Evolutionary conservation across 1,140 invertebrate genomes (phyloP).

Genomic region (Aphelinus atriplicis): DNA sequence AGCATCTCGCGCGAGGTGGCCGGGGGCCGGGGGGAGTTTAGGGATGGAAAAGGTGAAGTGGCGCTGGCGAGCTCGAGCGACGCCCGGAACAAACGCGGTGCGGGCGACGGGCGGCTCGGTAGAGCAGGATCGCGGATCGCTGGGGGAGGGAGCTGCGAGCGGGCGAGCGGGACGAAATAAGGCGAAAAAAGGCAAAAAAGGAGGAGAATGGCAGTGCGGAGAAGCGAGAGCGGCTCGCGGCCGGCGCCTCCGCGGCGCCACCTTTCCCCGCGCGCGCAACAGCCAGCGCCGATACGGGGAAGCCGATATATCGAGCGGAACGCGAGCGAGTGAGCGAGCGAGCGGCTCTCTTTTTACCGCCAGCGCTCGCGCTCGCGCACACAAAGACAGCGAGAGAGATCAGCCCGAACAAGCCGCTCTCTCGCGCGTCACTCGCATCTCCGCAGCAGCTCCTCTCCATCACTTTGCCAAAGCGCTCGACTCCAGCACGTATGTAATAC

Average conservation of each 20-base stretch:
- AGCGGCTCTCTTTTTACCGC: slow-evolving; percentile 11
- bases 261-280: slow-evolving; percentile 26
- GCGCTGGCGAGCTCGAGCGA: slow-evolving; percentile 7
- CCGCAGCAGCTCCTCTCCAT: too few species aligned
- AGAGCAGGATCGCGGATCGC: neutral
- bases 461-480: too few species aligned
- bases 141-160: neutral
- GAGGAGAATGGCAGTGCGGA: neutral
- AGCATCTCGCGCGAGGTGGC: too few species aligned
- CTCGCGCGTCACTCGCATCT: neutral
- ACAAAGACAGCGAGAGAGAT: neutral
- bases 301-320: slow-evolving; percentile 40
- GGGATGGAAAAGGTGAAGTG: neutral
- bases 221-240: neutral
- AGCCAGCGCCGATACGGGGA: slow-evolving; percentile 11
- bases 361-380: neutral
- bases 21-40: neutral
- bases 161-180: neutral
- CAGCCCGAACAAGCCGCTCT: neutral
- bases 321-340: neutral
- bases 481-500: too few species aligned
- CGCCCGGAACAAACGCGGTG: slow-evolving; percentile 28
- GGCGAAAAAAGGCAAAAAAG: neutral
- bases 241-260: slow-evolving; percentile 39
- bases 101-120: neutral